These are phyloP conservation scores for Myodes glareolus DNA, from an alignment of 2,113 vertebrate genomes.

Conservation along the genomic window DNA sequence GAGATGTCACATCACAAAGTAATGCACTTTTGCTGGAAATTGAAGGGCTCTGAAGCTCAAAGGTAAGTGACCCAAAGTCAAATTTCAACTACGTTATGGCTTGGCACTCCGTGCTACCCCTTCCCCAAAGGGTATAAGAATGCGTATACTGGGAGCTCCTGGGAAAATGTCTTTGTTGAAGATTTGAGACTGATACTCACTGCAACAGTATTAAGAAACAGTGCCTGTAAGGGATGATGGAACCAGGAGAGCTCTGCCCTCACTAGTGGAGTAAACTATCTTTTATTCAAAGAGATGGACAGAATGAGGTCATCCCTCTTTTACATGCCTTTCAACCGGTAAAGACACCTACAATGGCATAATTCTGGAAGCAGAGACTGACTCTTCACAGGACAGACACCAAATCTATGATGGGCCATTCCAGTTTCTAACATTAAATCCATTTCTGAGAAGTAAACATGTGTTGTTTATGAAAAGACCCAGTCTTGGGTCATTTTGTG, in stretches of 20 bases:
- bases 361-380: background rate
- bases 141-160: background rate
- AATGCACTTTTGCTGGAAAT: background rate
- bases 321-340: background rate
- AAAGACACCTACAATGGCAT: background rate
- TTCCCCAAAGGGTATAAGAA: background rate
- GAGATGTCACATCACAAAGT: background rate
- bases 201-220: background rate
- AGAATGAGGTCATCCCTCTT: background rate
- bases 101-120: background rate
- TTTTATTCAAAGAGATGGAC: background rate
- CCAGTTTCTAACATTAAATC: background rate
- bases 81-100: background rate
- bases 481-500: background rate
- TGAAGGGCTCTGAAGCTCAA: background rate
- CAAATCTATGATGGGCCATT: too few species aligned
- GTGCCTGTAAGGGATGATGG: background rate
- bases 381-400: background rate
- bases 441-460: background rate
- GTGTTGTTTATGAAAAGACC: background rate
- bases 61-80: background rate
- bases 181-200: background rate
- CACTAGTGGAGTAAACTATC: background rate
- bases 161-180: background rate
- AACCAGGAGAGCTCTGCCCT: background rate